Evolutionary conservation across 2,113 vertebrate genomes (phyloP).

Genomic region (Hiodon alosoides): DNA sequence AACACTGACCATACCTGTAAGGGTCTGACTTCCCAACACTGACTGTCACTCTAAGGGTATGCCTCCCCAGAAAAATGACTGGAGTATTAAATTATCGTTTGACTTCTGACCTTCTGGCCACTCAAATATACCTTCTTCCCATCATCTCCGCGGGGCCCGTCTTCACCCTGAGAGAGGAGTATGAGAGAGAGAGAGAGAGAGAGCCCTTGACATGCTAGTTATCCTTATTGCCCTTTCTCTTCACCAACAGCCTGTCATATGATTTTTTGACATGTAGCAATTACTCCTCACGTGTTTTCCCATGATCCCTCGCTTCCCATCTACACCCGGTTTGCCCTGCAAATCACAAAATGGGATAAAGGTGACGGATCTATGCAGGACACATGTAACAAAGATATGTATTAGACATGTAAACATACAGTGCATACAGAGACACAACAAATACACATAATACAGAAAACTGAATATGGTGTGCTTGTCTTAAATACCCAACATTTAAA

Average conservation of each 20-base stretch:
- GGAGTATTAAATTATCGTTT: neutral
- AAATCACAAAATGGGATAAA: constrained; percentile 21
- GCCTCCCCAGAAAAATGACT: neutral
- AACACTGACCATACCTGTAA: no score
- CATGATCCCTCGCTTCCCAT: constrained; percentile 63
- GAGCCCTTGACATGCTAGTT: neutral
- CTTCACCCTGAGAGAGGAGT: constrained; percentile 51
- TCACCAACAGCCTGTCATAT: neutral
- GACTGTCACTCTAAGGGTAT: no score
- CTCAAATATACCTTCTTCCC: constrained; percentile 51
- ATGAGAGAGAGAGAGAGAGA: neutral
- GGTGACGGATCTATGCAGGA: neutral
- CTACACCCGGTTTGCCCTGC: constrained; percentile 63
- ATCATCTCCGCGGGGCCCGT: constrained; percentile 51
- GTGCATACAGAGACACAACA: no score
- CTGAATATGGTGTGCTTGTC: no score
- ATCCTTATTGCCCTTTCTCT: neutral
- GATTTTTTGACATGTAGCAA: neutral
- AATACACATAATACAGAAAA: no score
- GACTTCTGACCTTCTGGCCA: neutral
- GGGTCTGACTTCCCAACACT: no score
- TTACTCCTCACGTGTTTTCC: constrained; percentile 59
- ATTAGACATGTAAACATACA: no score
- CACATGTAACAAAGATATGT: no score
- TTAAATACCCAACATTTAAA: no score